Base-by-base conservation (phyloP, 2,113 vertebrate genomes). In the Otolemur garnettii region DNA sequence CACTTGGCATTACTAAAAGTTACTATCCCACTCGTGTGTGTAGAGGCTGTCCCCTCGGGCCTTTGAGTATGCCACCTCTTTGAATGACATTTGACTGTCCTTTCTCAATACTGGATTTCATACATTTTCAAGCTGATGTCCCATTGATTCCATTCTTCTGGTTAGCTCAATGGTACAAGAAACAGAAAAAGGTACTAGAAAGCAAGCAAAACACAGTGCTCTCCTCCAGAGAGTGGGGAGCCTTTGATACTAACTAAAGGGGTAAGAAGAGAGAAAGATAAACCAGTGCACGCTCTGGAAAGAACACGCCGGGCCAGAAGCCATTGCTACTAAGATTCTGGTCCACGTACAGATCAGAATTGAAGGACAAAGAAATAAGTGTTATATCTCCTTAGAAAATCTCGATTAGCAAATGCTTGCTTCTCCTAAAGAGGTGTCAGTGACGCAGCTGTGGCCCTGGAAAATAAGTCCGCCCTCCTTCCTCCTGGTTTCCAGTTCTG, bases 61-160 rank as follows among this genome's bases (percentile, higher is more conserved):
- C 81, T 86, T 38, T 22, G 38, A 82, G 35, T 88, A 68, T 62
- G 38, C 19, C 35, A 38, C 38, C 24, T 80, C 60, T 42, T 77
- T 21, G 57, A 13, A 15, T 93, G 53, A 69, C 33, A 35, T 38
- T 66, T 96, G 53, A 62, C 7, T 14, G 2, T 14, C 7, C 28
- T 69, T 87, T 74, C 45, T n/a, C 87, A 83, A 90, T 89, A 62
- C 14, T 53, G 26, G 11, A 80, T 92, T 81, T 35, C n/a, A 22
- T 17, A 79, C 55, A 38, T 57, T 90, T 88, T 93, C 19, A 81
- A 94, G 74, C 19, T 82, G 42, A 79, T 45, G 42, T 24, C 77
- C n/a, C 57, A 66, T 75, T 55, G 74, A 91, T 95, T 82, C 57
- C 64, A 72, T 90, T 89, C 38, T 78, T 96, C 93, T 87, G 96